These are phyloP conservation scores for Megalops atlanticus DNA, from an alignment of 2,113 vertebrate genomes.

Conservation along the genomic window DNA sequence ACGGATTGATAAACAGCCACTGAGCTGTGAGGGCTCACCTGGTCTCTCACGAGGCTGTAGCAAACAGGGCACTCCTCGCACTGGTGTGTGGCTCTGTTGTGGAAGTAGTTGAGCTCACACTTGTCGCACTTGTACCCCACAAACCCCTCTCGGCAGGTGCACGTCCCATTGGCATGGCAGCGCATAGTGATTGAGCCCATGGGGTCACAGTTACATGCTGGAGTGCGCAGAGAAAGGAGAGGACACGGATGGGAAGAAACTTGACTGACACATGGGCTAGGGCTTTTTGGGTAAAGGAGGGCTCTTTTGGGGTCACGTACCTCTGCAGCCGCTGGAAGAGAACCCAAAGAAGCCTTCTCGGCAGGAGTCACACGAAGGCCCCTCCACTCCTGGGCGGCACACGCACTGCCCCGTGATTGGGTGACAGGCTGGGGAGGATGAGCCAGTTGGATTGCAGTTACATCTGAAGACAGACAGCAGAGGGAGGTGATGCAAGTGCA, in stretches of 20 bases:
- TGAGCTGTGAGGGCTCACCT: slow-evolving; percentile 71
- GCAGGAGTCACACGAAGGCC: slow-evolving; percentile 77
- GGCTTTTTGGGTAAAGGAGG: background rate
- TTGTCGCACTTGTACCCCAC: slow-evolving; percentile 86
- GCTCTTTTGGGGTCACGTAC: slow-evolving; percentile 59
- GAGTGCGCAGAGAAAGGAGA: fast-evolving
- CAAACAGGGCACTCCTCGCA: slow-evolving; percentile 88
- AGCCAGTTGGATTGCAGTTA: slow-evolving; percentile 78
- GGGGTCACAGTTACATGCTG: slow-evolving; percentile 88
- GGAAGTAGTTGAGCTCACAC: slow-evolving; percentile 86
- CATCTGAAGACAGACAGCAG: slow-evolving; percentile 69
- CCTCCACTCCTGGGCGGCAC: slow-evolving; percentile 78
- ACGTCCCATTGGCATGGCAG: slow-evolving; percentile 83
- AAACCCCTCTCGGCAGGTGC: slow-evolving; percentile 79
- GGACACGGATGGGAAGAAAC: background rate
- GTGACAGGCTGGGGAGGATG: slow-evolving; percentile 72
- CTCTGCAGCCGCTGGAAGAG: slow-evolving; percentile 85
- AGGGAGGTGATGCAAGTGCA: background rate
- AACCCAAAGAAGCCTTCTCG: slow-evolving; percentile 84
- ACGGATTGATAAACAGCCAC: too few species aligned
- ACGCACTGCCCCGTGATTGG: slow-evolving; percentile 79
- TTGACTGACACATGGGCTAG: background rate
- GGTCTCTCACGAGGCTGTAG: slow-evolving; percentile 79
- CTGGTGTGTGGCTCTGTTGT: slow-evolving; percentile 55
- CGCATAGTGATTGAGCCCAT: slow-evolving; percentile 81